A percentile compares a stretch with the other conserved stretches of the same genome.
These are phyloP conservation scores for Sclerodermus sp. DNA, from an alignment of 2,888 invertebrate genomes.

Conservation along the genomic window DNA sequence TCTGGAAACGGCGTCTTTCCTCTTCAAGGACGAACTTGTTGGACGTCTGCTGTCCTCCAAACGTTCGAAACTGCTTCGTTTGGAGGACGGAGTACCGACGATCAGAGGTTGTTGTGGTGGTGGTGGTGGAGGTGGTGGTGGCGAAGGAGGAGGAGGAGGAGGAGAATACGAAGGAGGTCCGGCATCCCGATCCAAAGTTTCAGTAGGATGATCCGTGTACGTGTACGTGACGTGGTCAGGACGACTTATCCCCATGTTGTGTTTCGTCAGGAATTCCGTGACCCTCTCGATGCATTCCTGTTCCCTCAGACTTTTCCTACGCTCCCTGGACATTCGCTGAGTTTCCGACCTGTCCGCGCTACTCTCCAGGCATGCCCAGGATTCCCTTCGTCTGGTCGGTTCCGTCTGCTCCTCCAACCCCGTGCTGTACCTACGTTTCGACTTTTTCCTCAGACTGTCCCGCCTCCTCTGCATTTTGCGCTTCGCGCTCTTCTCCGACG, in stretches of 20 bases:
- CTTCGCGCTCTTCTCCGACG: slow-evolving; percentile 16
- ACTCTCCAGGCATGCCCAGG: too few relatives aligned
- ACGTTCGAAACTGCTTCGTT: slow-evolving; percentile 13
- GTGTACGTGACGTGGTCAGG: neutral
- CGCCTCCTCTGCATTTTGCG: slow-evolving; percentile 5
- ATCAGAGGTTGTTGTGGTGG: too few relatives aligned
- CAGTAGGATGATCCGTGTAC: too few relatives aligned
- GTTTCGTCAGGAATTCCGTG: slow-evolving; percentile 33
- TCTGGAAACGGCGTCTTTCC: slow-evolving; percentile 20
- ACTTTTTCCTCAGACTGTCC: neutral
- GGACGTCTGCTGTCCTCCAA: too few relatives aligned
- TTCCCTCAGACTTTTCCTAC: slow-evolving; percentile 48
- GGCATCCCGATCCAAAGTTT: too few relatives aligned
- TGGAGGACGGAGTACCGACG: too few relatives aligned
- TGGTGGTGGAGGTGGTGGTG: too few relatives aligned
- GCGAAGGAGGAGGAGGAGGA: too few relatives aligned
- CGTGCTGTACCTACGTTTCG: neutral
- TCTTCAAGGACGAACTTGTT: slow-evolving; percentile 15
- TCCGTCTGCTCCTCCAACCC: slow-evolving; percentile 28
- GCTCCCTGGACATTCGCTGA: neutral
- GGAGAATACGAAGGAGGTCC: too few relatives aligned
- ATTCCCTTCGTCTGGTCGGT: too few relatives aligned
- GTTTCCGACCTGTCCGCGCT: neutral
- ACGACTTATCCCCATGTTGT: slow-evolving; percentile 11
- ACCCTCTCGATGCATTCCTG: slow-evolving; percentile 38